Conservation (phyloP, 2,113 vertebrate species). For the Orientallactaga bullata region DNA sequence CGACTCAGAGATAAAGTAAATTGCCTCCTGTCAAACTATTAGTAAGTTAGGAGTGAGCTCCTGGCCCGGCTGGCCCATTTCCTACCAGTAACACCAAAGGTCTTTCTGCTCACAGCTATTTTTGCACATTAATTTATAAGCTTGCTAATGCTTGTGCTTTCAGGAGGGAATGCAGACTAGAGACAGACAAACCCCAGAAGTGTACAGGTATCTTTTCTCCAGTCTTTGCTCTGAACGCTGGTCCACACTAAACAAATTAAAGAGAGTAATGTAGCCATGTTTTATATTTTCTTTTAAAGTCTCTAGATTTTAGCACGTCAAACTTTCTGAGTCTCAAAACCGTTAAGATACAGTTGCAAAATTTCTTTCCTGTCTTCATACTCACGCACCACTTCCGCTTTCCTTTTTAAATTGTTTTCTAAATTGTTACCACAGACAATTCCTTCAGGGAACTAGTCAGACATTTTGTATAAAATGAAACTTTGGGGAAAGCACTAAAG, state of each 20-base stretch:
- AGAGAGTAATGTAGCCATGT: background rate
- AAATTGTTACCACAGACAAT: background rate
- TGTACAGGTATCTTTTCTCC: background rate
- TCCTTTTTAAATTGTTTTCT: slow-evolving; percentile 9
- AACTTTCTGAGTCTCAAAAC: slow-evolving; percentile 13
- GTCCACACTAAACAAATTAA: background rate
- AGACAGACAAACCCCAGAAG: background rate
- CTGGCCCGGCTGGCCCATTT: background rate
- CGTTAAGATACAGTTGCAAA: slow-evolving; percentile 60
- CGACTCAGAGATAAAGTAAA: background rate
- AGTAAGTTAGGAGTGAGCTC: background rate
- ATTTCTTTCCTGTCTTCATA: slow-evolving; percentile 67
- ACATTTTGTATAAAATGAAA: background rate
- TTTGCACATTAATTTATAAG: background rate
- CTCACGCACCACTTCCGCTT: slow-evolving; percentile 77
- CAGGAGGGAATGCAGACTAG: background rate
- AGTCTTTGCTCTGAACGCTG: background rate
- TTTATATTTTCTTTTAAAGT: background rate
- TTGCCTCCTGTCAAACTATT: rapidly evolving
- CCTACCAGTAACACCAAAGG: background rate
- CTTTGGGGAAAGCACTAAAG: background rate
- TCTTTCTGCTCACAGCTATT: background rate
- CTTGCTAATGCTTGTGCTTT: background rate
- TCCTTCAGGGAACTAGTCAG: background rate
- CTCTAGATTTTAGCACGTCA: background rate